phyloP scores from a whole-genome alignment of 2,113 vertebrate species.

The Pelusios castaneus region DNA sequence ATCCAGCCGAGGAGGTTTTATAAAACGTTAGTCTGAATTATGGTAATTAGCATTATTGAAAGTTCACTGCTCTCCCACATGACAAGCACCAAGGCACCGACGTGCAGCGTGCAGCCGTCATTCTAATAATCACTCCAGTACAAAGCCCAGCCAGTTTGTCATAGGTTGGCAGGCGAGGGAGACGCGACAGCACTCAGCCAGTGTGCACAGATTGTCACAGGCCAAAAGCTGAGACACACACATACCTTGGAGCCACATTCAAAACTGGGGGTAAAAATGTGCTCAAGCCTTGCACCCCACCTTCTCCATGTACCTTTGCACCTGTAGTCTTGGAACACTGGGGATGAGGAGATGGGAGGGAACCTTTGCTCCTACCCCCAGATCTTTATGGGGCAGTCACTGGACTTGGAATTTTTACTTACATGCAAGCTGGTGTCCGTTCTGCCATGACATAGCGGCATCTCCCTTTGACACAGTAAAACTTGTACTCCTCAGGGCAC shows the following conservation, averaged over 20 bases:
- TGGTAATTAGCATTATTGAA: not conserved
- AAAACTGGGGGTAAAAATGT: not conserved
- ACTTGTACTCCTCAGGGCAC: conserved; percentile 80
- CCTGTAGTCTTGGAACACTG: too few species aligned
- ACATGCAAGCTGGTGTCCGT: conserved; percentile 82
- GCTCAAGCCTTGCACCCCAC: not conserved
- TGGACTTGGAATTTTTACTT: conserved; percentile 13
- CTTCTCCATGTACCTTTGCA: not conserved
- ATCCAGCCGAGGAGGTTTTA: not conserved
- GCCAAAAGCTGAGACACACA: not conserved
- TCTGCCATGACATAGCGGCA: conserved; percentile 83
- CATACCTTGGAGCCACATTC: not conserved
- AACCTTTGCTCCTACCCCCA: not conserved
- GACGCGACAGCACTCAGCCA: too few species aligned
- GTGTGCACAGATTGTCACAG: too few species aligned
- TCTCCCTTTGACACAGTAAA: conserved; percentile 85
- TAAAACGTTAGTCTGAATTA: not conserved
- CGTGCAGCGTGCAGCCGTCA: not conserved
- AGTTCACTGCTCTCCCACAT: not conserved
- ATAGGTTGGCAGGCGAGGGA: too few species aligned
- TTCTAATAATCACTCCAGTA: not conserved
- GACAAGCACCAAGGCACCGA: not conserved
- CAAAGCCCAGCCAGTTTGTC: too few species aligned
- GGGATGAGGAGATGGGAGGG: too few species aligned
- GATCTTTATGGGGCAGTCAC: not conserved